Evolutionary conservation across 2,113 vertebrate species (phyloP), one percentile per base, ranked within the genome.

Genomic region (Varanus salvator): DNA sequence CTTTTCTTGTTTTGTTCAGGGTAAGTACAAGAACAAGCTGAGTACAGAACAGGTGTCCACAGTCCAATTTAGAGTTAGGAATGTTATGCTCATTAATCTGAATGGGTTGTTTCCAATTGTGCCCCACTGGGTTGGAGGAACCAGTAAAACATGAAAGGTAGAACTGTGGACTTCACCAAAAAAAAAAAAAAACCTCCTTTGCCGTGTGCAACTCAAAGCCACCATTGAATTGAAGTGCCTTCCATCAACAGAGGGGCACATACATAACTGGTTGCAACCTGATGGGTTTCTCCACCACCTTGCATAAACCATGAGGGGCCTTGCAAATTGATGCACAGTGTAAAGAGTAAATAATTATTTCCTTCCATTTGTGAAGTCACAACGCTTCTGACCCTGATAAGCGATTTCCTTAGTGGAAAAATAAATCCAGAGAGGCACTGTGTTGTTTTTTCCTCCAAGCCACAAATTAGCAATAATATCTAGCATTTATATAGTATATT

Each of bases 1-100:
- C 95, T 68, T 52, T 87, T 80, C 38, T 57, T 95, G 94, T 93
- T 95, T 71, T 96, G 94, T 95, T 95, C 90, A 94, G 92, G 87
- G 83, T 85, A 71, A 11, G 0, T 91, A 95, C 91, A 94, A 84
- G 91, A 92, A 92, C 90, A 87, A 92, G 88, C 27, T 38, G 87
- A 92, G 85, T 85, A 90, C 89, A 94, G 87, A 91, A 77, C 89
- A 90, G 93, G 87, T 29, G 15, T n/a, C 4, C 38, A 14, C 23
- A 25, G 44, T 54, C 54, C 69, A 75, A 29, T 14, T 15, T 7
- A 52, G 31, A 48, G 29, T 52, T n/a, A 84, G 34, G 52, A 31
- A 72, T 44, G n/a, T 54, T 54, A 54, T 54, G 19, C 31, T 60
- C 54, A 64, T 64, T 19, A 23, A 50, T 48, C 50, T 78, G 48